phyloP scores from a whole-genome alignment of 2,888 invertebrate genomes.

The Helleia helle region DNA sequence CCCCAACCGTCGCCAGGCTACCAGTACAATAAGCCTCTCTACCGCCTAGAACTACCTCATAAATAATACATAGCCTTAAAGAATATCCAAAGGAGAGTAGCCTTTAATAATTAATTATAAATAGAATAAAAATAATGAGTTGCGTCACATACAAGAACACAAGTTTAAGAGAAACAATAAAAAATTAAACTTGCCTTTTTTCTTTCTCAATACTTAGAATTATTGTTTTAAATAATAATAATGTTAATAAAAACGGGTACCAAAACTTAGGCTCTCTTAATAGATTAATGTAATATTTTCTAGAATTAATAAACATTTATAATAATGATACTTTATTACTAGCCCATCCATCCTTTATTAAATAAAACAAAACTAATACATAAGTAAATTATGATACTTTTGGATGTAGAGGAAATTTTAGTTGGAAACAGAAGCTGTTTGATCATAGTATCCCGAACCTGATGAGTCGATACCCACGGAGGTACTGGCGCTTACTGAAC shows the following conservation, averaged over 20 bases:
- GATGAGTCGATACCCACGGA: conserved; percentile 36
- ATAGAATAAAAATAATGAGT: no score
- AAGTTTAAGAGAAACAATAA: not conserved
- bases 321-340: conserved; percentile 2
- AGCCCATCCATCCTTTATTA: conserved; percentile 10
- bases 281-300: conserved; percentile 7
- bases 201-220: conserved; percentile 2
- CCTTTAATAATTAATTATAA: no score
- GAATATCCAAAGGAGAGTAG: not conserved
- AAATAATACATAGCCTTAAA: conserved; percentile 31
- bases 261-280: conserved; percentile 15
- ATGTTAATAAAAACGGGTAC: conserved; percentile 13
- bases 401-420: no score
- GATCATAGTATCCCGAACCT: conserved; percentile 43
- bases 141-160: no score
- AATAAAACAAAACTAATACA: not conserved
- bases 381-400: no score
- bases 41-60: conserved; percentile 52
- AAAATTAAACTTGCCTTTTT: not conserved
- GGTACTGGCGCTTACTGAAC: conserved; percentile 35
- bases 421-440: conserved; percentile 30
- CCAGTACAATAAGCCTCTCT: conserved; percentile 54
- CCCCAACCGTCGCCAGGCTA: conserved; percentile 40
- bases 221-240: no score
- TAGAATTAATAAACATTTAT: not conserved